phyloP scores from a whole-genome alignment of 2,888 invertebrate species.

The Nymphalis urticae region DNA sequence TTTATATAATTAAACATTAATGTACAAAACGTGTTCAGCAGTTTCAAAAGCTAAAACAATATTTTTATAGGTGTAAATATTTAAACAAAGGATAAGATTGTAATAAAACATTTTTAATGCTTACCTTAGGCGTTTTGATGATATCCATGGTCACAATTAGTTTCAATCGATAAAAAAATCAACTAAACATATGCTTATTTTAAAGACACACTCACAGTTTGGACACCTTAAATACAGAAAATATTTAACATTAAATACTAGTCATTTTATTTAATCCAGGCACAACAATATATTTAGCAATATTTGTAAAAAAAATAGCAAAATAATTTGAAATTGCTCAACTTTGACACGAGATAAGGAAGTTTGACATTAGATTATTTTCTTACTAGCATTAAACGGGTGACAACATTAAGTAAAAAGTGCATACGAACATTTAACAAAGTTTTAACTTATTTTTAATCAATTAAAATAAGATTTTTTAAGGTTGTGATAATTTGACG shows the following conservation, averaged over 20 bases:
- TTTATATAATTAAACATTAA: too few relatives aligned
- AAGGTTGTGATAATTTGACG: too few relatives aligned
- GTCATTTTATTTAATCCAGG: neutral
- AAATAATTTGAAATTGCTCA: slow-evolving; percentile 25
- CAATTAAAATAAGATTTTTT: too few relatives aligned
- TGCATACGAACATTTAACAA: too few relatives aligned
- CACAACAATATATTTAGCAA: neutral
- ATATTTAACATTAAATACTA: neutral
- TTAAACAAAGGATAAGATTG: neutral
- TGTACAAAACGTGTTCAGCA: too few relatives aligned
- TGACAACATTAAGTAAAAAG: too few relatives aligned
- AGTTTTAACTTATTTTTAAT: too few relatives aligned
- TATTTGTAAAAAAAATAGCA: slow-evolving; percentile 11
- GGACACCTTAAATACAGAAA: neutral
- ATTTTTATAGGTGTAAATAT: neutral
- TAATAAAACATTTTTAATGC: slow-evolving; percentile 29
- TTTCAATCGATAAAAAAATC: slow-evolving; percentile 57
- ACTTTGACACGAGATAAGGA: slow-evolving; percentile 24
- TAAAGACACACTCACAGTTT: neutral
- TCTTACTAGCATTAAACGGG: neutral
- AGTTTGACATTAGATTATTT: slow-evolving; percentile 20
- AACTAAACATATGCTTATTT: slow-evolving; percentile 23
- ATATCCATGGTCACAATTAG: slow-evolving; percentile 65
- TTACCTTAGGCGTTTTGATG: slow-evolving; percentile 73
- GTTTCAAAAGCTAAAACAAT: too few relatives aligned